Base-by-base conservation (phyloP, 2,888 invertebrate genomes). In the Heliconius ismenius region DNA sequence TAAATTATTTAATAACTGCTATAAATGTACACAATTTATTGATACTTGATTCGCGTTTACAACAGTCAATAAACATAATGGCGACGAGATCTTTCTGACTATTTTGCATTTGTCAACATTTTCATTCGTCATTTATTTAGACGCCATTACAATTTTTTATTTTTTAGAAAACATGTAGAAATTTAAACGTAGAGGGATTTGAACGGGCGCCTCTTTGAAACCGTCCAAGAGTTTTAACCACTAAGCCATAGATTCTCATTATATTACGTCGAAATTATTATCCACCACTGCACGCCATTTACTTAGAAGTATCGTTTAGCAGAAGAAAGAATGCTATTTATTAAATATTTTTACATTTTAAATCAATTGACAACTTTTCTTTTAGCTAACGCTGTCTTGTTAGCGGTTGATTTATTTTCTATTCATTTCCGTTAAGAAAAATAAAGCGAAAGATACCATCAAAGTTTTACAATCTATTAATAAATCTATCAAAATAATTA, bases 351-450 rank as follows among this genome's bases (percentile, higher is more conserved):
- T 43, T 15, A 43, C 13, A 43, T 43, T 43, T 13, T 43, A 62
- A 78, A 74, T 68, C 73, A 60, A 70, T 58, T 69, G 64, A 74
- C 64, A 76, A 74, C 64, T 76, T 74, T 68, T 73, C 73, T 78
- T 63, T 76, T 79, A 76, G 72, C 73, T 78, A 76, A 79, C 75
- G 75, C 73, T 73, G 65, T 73, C 76, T 79, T 75, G 76, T 78
- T 79, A 78, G n/a, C 43, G 39, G 70, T 73, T 78, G 78, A 79
- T 79, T 79, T 79, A 79, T 79, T 32, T 43, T 62, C 67, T 43
- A 68, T n/a, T 58, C 79, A 70, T 75, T 79, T 79, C 77, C 79
- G 76, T 54, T 78, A 63, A 76, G 75, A 78, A 76, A 77, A 78
- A 77, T 76, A 79, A 72, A 76, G 73, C 73, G 74, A 73, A 43